phyloP scores from a whole-genome alignment of 2,113 vertebrate genomes.

The Erythrolamprus reginae region DNA sequence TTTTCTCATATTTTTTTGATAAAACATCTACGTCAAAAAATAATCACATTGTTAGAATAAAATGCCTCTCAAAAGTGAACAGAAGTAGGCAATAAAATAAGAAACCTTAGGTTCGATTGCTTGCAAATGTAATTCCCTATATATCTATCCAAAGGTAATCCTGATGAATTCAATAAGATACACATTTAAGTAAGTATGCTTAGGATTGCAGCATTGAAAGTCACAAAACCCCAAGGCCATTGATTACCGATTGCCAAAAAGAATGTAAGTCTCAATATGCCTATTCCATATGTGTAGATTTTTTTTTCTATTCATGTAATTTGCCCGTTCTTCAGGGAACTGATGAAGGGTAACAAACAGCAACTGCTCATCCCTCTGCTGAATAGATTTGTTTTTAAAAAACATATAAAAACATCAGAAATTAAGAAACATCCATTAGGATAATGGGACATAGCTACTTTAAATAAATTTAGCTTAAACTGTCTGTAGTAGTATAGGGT shows the following conservation, averaged over 20 bases:
- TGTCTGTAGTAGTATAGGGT: too few relatives aligned
- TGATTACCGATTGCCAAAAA: neutral
- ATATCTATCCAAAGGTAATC: neutral
- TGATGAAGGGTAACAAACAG: neutral
- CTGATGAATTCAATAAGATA: neutral
- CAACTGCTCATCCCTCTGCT: neutral
- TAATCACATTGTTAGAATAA: neutral
- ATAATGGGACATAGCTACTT: neutral
- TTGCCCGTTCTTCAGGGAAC: neutral
- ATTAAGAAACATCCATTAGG: neutral
- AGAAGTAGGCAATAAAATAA: neutral
- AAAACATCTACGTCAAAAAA: neutral
- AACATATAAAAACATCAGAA: neutral
- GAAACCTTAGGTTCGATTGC: neutral
- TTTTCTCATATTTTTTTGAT: neutral
- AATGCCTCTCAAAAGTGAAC: neutral
- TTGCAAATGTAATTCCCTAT: neutral
- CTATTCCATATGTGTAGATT: neutral
- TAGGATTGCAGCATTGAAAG: neutral
- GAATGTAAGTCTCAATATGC: neutral
- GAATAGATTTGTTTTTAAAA: neutral
- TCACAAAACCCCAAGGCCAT: neutral
- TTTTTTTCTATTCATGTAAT: neutral
- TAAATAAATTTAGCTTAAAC: neutral
- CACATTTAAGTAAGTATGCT: neutral